Conservation (phyloP, 1,140 invertebrate genomes). For the Pseudomyrmex gracilis region DNA sequence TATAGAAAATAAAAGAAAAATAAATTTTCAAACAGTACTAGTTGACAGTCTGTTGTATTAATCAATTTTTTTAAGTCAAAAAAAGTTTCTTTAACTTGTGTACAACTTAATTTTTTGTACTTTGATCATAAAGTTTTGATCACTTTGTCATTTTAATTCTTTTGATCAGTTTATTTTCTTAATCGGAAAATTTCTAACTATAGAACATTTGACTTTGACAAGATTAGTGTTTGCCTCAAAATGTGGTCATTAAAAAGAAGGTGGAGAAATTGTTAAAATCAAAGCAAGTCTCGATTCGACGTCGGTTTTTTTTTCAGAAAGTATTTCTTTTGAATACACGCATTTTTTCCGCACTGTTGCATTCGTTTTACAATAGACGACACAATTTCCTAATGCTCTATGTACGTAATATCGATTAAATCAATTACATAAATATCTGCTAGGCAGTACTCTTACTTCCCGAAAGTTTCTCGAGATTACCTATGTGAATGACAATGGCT, state of each 20-base stretch:
- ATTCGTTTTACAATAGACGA: background rate
- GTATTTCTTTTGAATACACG: constrained; percentile 3
- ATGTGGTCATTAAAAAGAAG: background rate
- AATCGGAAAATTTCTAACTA: too few species aligned
- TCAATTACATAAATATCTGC: constrained; percentile 53
- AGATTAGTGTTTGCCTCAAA: background rate
- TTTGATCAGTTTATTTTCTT: background rate
- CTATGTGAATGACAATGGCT: constrained; percentile 27
- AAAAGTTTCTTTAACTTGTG: too few species aligned
- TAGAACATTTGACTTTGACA: too few species aligned
- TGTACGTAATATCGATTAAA: constrained; percentile 55
- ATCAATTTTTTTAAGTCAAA: too few species aligned
- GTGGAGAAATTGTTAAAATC: background rate
- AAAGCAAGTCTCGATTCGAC: constrained; percentile 9
- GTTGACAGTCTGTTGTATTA: too few species aligned
- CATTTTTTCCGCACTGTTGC: constrained; percentile 27
- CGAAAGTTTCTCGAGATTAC: constrained; percentile 47
- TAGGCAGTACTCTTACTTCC: constrained; percentile 42
- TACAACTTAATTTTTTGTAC: too few species aligned
- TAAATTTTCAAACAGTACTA: too few species aligned
- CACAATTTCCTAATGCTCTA: constrained; percentile 35
- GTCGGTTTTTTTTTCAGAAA: background rate
- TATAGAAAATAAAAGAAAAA: too few species aligned
- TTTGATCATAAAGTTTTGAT: too few species aligned
- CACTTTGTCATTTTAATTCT: background rate